Conservation (phyloP, 37 sponge, comb jelly and placozoan species). For the Hormiphora californensis region DNA sequence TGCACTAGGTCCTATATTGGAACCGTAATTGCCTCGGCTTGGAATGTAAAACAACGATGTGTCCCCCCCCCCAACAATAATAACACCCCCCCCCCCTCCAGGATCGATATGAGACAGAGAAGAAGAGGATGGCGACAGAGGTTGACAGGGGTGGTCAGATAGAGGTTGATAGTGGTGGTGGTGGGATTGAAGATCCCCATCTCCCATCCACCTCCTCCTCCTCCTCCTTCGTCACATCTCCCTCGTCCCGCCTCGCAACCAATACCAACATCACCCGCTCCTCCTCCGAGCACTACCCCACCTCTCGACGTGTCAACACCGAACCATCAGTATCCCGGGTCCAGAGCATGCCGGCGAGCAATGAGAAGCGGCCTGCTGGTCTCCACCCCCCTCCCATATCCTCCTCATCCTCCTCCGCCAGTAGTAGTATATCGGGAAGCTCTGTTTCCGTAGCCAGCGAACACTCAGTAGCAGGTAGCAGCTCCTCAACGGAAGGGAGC, state of each 20-base stretch:
- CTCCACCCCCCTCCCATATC: neutral
- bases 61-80: too few species aligned
- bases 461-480: too few species aligned
- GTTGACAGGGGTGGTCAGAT: conserved; percentile 17
- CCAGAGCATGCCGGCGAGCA: conserved; percentile 51
- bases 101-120: conserved; percentile 9
- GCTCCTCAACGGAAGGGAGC: too few species aligned
- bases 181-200: too few species aligned
- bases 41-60: too few species aligned
- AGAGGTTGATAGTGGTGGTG: too few species aligned
- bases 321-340: conserved; percentile 29
- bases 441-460: too few species aligned
- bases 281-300: neutral
- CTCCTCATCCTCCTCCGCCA: neutral
- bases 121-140: conserved; percentile 24
- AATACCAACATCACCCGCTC: conserved; percentile 15
- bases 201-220: neutral
- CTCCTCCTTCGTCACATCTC: neutral
- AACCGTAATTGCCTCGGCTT: too few species aligned
- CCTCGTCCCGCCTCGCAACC: neutral
- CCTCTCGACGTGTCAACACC: conserved; percentile 5
- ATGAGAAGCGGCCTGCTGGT: neutral
- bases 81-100: neutral
- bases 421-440: neutral
- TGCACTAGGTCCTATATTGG: too few species aligned